Base-by-base conservation (phyloP, 1,140 invertebrate genomes). In the Spodoptera frugiperda region DNA sequence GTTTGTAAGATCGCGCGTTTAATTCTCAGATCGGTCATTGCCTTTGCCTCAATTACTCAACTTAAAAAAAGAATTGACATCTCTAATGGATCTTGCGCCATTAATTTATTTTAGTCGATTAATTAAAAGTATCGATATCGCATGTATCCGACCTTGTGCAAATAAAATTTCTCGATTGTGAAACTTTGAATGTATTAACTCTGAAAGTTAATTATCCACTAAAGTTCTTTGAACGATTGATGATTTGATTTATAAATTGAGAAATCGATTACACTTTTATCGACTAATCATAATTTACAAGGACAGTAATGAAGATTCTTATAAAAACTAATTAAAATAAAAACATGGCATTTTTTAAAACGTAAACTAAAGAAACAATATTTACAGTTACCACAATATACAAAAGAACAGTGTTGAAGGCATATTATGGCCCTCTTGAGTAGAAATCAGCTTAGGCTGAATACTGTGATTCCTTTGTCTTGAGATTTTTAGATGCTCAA, bases 321-420 rank as follows among this genome's bases (percentile, higher is more conserved):
- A 76, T 77, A 72, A 57, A 72, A 77, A 54, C 63, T 78, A 54
- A 76, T 76, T 73, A 59, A 61, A 79, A 78, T 78, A 82, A 84
- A 85, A 85, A 82, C 82, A 91, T 91, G 89, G 89, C 87, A 87
- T 80, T 83, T 78, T 39, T 77, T 77, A 72, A 79, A 84, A 70
- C 76, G 77, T 81, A 84, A 71, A 76, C 71, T 83, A 83, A 14
- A 80, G 57, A 78, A 86, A 88, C 82, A 86, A 88, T 91, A 88
- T 91, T 87, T 89, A 91, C 88, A 89, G 73, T 79, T 84, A 83
- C 54, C 72, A 74, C 61, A 86, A 86, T 82, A 86, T 87, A 87
- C 82, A 87, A 81, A 76, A 71, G 44, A 83, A 79, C 71, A 75
- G 73, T 72, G 14, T 73, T 61, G 30, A 30, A 15, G 55, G 65